Percentiles rank a stretch among this genome's conserved stretches.
phyloP scores from a whole-genome alignment of 2,888 invertebrate species.

The Polydrusus pterygomalis region DNA sequence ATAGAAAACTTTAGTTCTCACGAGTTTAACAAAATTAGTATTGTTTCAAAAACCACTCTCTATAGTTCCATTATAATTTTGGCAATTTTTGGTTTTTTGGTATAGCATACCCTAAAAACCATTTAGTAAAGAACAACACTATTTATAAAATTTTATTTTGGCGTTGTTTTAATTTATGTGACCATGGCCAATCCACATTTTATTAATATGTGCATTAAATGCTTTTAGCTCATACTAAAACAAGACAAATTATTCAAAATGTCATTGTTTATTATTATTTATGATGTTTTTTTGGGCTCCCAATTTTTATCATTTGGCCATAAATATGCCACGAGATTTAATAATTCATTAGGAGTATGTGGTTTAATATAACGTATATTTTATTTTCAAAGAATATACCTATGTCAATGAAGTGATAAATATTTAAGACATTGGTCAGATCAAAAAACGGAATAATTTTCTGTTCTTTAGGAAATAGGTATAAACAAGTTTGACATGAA shows the following conservation, averaged over 20 bases:
- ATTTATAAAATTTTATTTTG: conserved; percentile 11
- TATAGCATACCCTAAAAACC: not conserved
- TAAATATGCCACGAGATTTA: conserved; percentile 18
- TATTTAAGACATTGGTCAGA: too few relatives aligned
- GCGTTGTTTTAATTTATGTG: conserved; percentile 4
- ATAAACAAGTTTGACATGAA: too few relatives aligned
- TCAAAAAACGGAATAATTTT: too few relatives aligned
- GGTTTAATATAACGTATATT: not conserved
- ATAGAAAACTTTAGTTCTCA: too few relatives aligned
- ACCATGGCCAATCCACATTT: not conserved
- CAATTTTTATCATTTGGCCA: conserved; percentile 10
- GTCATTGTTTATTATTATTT: conserved; percentile 32
- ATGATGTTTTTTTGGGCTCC: conserved; percentile 11
- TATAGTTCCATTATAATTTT: too few relatives aligned
- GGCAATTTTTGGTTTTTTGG: too few relatives aligned
- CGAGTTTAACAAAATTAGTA: too few relatives aligned
- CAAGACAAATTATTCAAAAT: conserved; percentile 30
- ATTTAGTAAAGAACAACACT: not conserved
- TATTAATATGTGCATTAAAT: conserved; percentile 24
- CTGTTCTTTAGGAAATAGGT: too few relatives aligned
- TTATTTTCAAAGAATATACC: not conserved
- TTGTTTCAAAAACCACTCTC: too few relatives aligned
- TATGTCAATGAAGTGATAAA: too few relatives aligned
- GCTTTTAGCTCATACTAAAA: conserved; percentile 23
- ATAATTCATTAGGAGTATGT: not conserved